phyloP scores from a whole-genome alignment of 2,888 invertebrate genomes.

The Rugalucina vietnamica region DNA sequence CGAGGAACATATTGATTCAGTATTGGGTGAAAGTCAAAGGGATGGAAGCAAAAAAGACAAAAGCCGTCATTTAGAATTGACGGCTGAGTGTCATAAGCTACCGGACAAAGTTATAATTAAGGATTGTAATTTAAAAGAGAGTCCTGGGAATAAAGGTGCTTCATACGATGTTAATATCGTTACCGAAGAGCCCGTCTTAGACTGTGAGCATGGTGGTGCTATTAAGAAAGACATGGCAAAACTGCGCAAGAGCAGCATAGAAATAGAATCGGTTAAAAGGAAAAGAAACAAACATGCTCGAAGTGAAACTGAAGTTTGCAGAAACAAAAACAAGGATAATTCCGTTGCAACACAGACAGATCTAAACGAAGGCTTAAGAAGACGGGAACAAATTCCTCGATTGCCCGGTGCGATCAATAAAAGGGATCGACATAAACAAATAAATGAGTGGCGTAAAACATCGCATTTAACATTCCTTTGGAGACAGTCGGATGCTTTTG shows the following conservation, averaged over 20 bases:
- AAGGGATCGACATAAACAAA: constrained; percentile 58
- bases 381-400: constrained; percentile 3
- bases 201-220: background rate
- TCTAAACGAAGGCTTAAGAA: background rate
- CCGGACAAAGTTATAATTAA: background rate
- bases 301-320: background rate
- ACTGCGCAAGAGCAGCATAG: constrained; percentile 16
- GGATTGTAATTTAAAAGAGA: too few species aligned
- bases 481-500: constrained; percentile 63
- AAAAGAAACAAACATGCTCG: background rate
- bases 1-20: background rate
- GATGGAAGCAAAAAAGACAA: background rate
- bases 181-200: background rate
- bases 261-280: constrained; percentile 29
- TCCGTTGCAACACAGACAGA: constrained; percentile 45
- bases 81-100: background rate
- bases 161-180: background rate
- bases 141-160: background rate
- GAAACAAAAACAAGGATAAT: background rate
- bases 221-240: background rate
- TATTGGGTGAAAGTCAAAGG: background rate
- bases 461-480: constrained; percentile 67
- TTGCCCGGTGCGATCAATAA: constrained; percentile 43
- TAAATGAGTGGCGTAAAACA: constrained; percentile 70
- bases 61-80: background rate